Percentiles rank a stretch among this genome's conserved stretches.
Conservation (phyloP, 2,797 vertebrate species). For the Ciconia nigra region DNA sequence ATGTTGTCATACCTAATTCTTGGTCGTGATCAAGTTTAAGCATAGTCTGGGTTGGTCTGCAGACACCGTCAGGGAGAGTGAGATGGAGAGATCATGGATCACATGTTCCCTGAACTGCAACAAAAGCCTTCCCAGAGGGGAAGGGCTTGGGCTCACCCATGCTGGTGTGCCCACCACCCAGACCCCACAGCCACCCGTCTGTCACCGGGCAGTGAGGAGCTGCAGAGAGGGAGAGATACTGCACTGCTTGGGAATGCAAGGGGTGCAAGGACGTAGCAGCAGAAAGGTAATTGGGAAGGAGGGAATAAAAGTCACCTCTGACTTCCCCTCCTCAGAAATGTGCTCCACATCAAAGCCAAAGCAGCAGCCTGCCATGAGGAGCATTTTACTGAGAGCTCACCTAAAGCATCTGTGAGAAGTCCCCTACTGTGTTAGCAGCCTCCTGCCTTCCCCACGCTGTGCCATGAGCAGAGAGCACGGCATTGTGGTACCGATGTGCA, state of each 20-base stretch:
- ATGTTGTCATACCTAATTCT: not conserved
- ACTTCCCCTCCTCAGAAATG: not conserved
- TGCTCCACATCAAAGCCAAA: fast-evolving
- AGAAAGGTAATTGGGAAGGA: not conserved
- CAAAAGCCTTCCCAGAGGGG: not conserved
- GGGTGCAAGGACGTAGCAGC: not conserved
- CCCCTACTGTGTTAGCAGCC: not conserved
- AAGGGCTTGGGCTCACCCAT: not conserved
- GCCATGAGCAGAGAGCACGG: fast-evolving
- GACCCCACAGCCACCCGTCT: not conserved
- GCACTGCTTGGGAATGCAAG: not conserved
- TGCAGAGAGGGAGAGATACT: not conserved
- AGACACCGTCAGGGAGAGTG: not conserved
- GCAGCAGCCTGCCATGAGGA: not conserved
- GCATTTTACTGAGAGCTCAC: not conserved
- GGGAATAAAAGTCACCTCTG: not conserved
- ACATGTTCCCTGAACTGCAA: not conserved
- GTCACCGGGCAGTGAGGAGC: not conserved
- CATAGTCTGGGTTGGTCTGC: not conserved
- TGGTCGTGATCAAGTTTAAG: not conserved
- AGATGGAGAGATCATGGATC: not conserved
- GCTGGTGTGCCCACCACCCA: too few relatives aligned
- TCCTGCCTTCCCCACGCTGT: not conserved
- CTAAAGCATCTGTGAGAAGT: not conserved
- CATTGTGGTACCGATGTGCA: not conserved